Evolutionary conservation across 2,888 invertebrate species (phyloP), one percentile per base, ranked within the genome.

Genomic region (Drosophila nr. perissopoda): DNA sequence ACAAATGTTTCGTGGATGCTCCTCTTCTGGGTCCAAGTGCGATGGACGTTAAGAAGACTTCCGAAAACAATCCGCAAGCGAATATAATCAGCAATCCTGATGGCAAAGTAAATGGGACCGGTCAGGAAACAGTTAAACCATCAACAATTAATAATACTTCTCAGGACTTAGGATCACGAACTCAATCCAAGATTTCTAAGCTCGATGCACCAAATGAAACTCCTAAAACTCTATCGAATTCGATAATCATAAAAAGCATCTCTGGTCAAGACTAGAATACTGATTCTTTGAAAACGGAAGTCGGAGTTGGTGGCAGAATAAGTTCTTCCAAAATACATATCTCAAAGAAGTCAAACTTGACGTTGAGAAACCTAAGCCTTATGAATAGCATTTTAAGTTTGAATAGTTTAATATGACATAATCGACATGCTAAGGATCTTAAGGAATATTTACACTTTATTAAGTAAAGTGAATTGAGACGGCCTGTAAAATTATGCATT

Each of bases 1-100:
- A 67, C 6, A 38, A 54, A 2, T 66, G 54, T 34, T 52, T 54
- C 16, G 56, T 66, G 2, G 59, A 66, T 1, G 31, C 4, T 1
- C 51, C 53, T 1, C 34, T 53, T 2, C 18, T 33, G 11, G 18
- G 10, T 0, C 21, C 53, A 0, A 33, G 36, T 49, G 4, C 36
- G 2, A 62, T 68, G 11, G 49, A 75, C 16, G 16, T 8, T 34
- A 34, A 33, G 4, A 53, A 34, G 34, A 8, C 4, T 34, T 34
- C 18, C 18, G 18, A 54, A 21, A 36, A 36, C 5, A 49, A 29
- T 29, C 5, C 18, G 11, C 27, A 18, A 3, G 5, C 10, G 0
- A 29, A 16, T 11, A 29, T 25, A 16, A 25, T 16, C 1, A 16
- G 16, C 25, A 46, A 46, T 46, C 46, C 25, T 25, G 46, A 25